Conservation (phyloP, 2,888 invertebrate species). For the Papilio gigon region DNA sequence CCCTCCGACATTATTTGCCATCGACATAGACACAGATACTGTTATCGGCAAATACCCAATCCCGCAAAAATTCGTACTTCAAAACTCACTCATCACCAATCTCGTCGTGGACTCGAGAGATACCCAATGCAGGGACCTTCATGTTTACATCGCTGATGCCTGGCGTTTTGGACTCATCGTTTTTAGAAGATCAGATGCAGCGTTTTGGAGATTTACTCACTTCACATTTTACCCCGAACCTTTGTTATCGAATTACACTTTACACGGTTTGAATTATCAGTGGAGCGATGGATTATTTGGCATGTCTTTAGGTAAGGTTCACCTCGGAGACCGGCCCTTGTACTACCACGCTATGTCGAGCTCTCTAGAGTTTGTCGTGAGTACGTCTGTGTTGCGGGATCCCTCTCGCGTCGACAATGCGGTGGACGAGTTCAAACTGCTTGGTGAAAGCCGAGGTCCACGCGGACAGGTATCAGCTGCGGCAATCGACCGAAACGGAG, state of each 20-base stretch:
- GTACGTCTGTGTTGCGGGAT: slow-evolving; percentile 86
- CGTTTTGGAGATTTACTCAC: slow-evolving; percentile 86
- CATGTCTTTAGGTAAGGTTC: slow-evolving; percentile 85
- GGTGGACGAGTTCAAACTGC: slow-evolving; percentile 69
- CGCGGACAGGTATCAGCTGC: slow-evolving; percentile 89
- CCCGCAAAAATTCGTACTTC: slow-evolving; percentile 85
- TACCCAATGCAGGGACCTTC: slow-evolving; percentile 83
- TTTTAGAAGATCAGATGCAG: slow-evolving; percentile 82
- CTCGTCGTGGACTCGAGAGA: slow-evolving; percentile 85
- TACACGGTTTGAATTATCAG: slow-evolving; percentile 89
- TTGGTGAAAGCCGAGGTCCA: slow-evolving; percentile 81
- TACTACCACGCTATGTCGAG: slow-evolving; percentile 93
- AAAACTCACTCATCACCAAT: slow-evolving; percentile 87
- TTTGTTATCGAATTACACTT: slow-evolving; percentile 86
- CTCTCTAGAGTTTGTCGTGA: slow-evolving; percentile 88
- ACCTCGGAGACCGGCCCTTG: slow-evolving; percentile 83
- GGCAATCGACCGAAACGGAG: slow-evolving; percentile 87
- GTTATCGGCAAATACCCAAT: slow-evolving; percentile 85
- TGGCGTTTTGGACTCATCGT: slow-evolving; percentile 85
- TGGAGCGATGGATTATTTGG: slow-evolving; percentile 93
- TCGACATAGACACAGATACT: slow-evolving; percentile 85
- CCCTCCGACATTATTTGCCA: slow-evolving; percentile 88
- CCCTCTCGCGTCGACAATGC: slow-evolving; percentile 74
- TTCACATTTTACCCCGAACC: slow-evolving; percentile 88
- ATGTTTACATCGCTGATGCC: slow-evolving; percentile 87